phyloP scores from a whole-genome alignment of 30 jellyfish, hydroid and myxozoan species.

The Pseudorhiza aurosa region DNA sequence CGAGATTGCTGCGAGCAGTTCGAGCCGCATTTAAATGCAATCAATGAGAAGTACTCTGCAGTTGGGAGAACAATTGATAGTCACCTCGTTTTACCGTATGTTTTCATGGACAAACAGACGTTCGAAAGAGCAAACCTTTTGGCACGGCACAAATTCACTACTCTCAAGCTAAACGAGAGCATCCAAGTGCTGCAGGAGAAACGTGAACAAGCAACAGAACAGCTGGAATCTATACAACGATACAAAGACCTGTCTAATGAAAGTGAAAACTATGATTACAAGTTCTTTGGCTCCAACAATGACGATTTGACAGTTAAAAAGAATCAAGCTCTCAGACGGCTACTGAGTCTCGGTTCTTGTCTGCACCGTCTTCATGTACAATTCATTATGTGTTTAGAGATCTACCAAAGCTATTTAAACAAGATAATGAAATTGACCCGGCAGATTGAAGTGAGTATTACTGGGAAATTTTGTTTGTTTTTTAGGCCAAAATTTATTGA shows the following conservation, averaged over 20 bases:
- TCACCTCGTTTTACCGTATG: constrained; percentile 77
- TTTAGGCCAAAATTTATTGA: no score
- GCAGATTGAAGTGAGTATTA: constrained; percentile 66
- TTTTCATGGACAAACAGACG: constrained; percentile 75
- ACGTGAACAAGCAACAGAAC: constrained; percentile 81
- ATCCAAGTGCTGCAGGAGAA: constrained; percentile 87
- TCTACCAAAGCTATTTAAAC: constrained; percentile 72
- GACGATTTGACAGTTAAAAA: constrained; percentile 30
- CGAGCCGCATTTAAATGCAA: constrained; percentile 39
- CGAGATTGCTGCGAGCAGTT: constrained; percentile 81
- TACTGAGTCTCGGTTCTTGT: constrained; percentile 74
- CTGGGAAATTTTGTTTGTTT: no score
- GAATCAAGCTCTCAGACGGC: constrained; percentile 2
- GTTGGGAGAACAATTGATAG: constrained; percentile 74
- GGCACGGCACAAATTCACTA: constrained; percentile 75
- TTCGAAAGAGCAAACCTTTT: constrained; percentile 71
- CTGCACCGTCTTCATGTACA: constrained; percentile 90
- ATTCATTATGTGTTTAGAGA: constrained; percentile 91
- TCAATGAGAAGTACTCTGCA: constrained; percentile 31
- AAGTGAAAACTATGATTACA: constrained; percentile 22
- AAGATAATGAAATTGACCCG: constrained; percentile 46
- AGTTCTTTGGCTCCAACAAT: constrained; percentile 15
- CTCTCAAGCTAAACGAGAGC: constrained; percentile 82
- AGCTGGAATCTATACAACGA: constrained; percentile 76
- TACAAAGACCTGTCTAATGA: constrained; percentile 47